Evolutionary conservation across 2,797 vertebrate genomes (phyloP).

Genomic region (Acanthis flammea): DNA sequence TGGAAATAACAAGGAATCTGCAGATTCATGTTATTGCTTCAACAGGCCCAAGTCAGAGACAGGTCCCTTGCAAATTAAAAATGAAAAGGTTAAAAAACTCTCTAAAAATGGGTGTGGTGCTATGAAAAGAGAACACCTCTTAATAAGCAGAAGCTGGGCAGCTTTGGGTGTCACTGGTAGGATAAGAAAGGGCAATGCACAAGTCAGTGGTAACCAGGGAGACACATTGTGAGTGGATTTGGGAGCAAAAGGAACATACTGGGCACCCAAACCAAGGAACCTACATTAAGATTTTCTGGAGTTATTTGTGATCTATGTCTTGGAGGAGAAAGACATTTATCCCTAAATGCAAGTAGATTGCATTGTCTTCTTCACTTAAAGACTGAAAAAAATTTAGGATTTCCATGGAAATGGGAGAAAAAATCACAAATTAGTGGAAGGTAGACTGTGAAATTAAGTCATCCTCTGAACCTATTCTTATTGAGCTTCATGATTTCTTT

Average conservation of each 20-base stretch:
- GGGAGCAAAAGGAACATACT: background rate
- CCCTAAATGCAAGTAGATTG: background rate
- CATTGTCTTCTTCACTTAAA: background rate
- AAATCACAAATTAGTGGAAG: background rate
- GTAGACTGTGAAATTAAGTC: background rate
- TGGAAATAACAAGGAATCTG: background rate
- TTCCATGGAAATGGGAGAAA: background rate
- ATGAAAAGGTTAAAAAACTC: background rate
- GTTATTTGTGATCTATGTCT: background rate
- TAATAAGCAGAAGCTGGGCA: background rate
- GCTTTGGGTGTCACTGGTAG: background rate
- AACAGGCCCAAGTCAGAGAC: background rate
- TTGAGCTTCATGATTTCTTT: background rate
- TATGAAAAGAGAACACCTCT: background rate
- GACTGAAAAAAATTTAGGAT: background rate
- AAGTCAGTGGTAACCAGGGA: background rate
- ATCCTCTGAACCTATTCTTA: background rate
- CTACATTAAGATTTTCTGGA: background rate
- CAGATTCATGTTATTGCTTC: background rate
- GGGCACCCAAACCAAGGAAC: background rate
- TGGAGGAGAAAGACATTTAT: background rate
- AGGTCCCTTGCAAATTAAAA: background rate
- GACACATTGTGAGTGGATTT: background rate
- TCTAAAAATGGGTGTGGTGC: background rate
- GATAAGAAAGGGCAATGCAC: background rate